Base-by-base conservation (phyloP, 2,888 invertebrate genomes). In the Harpalus rubripes region DNA sequence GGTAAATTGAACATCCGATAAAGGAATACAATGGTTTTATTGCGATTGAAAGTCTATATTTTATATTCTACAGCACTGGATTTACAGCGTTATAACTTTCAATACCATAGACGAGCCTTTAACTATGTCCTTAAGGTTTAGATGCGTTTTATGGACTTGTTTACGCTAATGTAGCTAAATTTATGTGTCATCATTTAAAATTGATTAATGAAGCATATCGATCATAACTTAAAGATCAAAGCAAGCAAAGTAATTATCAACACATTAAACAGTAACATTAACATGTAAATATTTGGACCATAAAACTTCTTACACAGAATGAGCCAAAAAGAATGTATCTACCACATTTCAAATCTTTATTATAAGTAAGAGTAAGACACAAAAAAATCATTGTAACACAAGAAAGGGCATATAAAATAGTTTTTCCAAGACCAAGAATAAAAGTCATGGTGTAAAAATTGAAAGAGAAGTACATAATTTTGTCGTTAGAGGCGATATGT, bases 141-240 rank as follows among this genome's bases (percentile, higher is more conserved):
- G 68, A 39, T 41, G 39, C 68, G 68, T 68, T 68, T 68, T 68
- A 68, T 68, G 41, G 68, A 68, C 32, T 80, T 80, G 61, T 80
- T 80, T 59, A 80, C 58, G 32, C 80, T 80, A 80, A 80, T 80
- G 61, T 61, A 61, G 44, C 61, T 39, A 80, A 80, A 80, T 80
- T 80, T 80, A 80, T 80, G 80, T 59, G 12, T 80, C 32, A 80
- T 80, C 80, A 63, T 80, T 63, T 80, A 80, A 80, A 59, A 80
- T 39, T 80, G 80, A 80, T 80, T 80, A 39, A 80, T 80, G 63
- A 10, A 68, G 41, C 68, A 15, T 58, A 59, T 59, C 58, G 58
- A 58, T 58, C 56, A 78, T 78, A 78, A 58, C 58, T 78, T 78
- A 10, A 26, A 58, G 58, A 58, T 78, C 78, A 78, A 78, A 78